These are phyloP conservation scores for Diorhabda carinulata DNA, from an alignment of 1,140 invertebrate genomes.

Conservation along the genomic window DNA sequence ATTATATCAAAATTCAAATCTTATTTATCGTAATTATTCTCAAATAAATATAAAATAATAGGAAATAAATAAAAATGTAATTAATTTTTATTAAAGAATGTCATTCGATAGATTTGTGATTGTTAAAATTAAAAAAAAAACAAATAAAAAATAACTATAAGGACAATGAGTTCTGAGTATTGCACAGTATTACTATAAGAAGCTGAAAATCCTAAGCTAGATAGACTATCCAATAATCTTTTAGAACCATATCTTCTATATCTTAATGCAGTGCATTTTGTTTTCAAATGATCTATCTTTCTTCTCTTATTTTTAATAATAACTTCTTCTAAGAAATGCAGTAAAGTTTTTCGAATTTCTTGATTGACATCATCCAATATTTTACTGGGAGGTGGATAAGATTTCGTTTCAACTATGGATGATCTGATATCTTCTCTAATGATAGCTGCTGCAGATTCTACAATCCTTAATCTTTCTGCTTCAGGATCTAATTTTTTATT, in stretches of 20 bases:
- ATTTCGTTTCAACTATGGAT: slow-evolving; percentile 36
- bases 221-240: slow-evolving; percentile 43
- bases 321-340: slow-evolving; percentile 38
- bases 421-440: slow-evolving; percentile 45
- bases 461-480: slow-evolving; percentile 37
- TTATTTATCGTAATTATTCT: no score
- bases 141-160: no score
- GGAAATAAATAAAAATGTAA: no score
- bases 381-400: slow-evolving; percentile 39
- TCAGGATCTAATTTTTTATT: slow-evolving; percentile 31
- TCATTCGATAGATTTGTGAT: no score
- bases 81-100: no score
- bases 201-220: slow-evolving; percentile 38
- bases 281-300: slow-evolving; percentile 31
- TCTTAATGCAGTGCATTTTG: slow-evolving; percentile 39
- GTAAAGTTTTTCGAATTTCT: slow-evolving; percentile 42
- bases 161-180: slow-evolving; percentile 17
- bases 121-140: no score
- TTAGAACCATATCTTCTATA: slow-evolving; percentile 39
- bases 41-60: no score
- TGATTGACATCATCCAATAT: slow-evolving; percentile 36
- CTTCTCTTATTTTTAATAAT: slow-evolving; percentile 42
- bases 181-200: slow-evolving; percentile 41
- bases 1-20: no score
- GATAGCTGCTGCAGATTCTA: slow-evolving; percentile 44